These are phyloP conservation scores for Scaptomyza caliginosa DNA, from an alignment of 2,888 invertebrate genomes.

Conservation along the genomic window DNA sequence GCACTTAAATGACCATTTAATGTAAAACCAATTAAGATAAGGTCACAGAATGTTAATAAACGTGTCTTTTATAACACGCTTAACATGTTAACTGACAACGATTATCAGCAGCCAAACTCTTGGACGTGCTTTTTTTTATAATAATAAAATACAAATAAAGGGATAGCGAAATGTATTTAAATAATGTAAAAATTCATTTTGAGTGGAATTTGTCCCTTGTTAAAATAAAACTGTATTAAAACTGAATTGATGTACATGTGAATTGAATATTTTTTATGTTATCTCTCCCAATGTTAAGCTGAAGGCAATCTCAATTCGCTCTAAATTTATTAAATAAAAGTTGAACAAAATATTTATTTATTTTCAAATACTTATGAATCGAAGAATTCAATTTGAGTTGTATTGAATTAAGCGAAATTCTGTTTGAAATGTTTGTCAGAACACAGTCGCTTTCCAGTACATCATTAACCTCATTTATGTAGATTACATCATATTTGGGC, in stretches of 20 bases:
- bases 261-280: too few relatives aligned
- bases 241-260: neutral
- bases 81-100: conserved; percentile 66
- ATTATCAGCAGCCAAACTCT: conserved; percentile 48
- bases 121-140: conserved; percentile 16
- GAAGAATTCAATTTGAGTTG: neutral
- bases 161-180: neutral
- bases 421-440: neutral
- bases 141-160: neutral
- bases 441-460: neutral
- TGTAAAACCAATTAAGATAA: conserved; percentile 39
- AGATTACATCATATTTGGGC: neutral
- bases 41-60: conserved; percentile 12
- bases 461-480: conserved; percentile 9
- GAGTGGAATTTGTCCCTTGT: neutral
- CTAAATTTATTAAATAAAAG: neutral
- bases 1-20: conserved; percentile 61
- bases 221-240: neutral
- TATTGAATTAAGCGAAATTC: neutral
- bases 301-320: neutral
- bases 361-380: neutral
- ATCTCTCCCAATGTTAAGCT: neutral
- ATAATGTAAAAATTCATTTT: neutral
- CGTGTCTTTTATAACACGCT: conserved; percentile 31
- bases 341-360: neutral